Evolutionary conservation across 2,888 invertebrate genomes (phyloP).

Genomic region (Tetragonula carbonaria): DNA sequence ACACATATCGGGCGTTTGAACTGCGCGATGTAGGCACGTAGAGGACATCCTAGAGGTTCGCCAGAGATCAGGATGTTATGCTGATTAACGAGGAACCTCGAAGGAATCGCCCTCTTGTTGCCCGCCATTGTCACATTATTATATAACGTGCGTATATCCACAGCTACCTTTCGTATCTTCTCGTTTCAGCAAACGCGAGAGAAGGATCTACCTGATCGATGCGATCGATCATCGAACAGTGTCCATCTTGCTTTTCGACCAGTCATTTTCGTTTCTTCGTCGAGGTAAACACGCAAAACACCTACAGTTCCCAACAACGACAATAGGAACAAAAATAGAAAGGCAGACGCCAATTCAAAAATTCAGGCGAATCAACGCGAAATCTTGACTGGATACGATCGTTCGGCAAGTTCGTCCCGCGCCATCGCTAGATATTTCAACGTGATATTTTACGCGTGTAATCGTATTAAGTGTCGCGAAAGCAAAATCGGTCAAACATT

Average conservation of each 20-base stretch:
- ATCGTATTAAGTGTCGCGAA: neutral
- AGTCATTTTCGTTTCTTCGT: too few relatives aligned
- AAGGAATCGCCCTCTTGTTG: slow-evolving; percentile 26
- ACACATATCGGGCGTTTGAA: slow-evolving; percentile 30
- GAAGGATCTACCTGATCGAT: neutral
- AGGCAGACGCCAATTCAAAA: neutral
- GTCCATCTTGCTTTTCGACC: too few relatives aligned
- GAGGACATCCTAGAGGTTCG: slow-evolving; percentile 40
- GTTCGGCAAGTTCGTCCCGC: neutral
- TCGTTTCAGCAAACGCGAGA: neutral
- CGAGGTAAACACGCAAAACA: too few relatives aligned
- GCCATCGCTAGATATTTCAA: neutral
- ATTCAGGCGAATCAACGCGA: neutral
- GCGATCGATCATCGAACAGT: too few relatives aligned
- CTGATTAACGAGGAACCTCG: slow-evolving; percentile 72
- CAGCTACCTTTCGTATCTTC: neutral
- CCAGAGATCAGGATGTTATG: slow-evolving; percentile 56
- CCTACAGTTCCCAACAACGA: too few relatives aligned
- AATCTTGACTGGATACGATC: neutral
- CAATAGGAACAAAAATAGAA: neutral
- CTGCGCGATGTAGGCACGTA: slow-evolving; percentile 18
- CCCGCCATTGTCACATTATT: slow-evolving; percentile 18
- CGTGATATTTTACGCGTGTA: slow-evolving; percentile 5
- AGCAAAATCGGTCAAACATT: slow-evolving; percentile 29
- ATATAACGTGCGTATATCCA: neutral